Evolutionary conservation across 2,888 invertebrate genomes (phyloP).

Genomic region (Volucella inanis): DNA sequence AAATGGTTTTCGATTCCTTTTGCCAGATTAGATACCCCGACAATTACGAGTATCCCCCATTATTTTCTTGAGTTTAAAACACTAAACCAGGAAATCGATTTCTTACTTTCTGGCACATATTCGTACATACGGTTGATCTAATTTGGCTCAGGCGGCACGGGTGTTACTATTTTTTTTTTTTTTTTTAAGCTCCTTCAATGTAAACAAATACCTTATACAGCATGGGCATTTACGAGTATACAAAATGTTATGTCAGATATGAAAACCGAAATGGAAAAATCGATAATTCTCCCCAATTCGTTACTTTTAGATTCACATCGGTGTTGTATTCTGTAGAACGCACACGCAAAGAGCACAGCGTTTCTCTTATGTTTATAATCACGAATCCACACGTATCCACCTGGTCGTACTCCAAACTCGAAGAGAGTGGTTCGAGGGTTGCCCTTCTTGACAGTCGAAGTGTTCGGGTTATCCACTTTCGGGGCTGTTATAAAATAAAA

Average conservation of each 20-base stretch:
- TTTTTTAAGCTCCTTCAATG: constrained; percentile 22
- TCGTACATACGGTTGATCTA: constrained; percentile 25
- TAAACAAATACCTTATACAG: constrained; percentile 53
- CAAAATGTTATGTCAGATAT: constrained; percentile 17
- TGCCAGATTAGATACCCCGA: constrained; percentile 9
- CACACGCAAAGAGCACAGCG: constrained; percentile 71
- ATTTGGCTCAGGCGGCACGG: constrained; percentile 16
- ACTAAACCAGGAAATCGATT: constrained; percentile 29
- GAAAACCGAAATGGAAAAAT: constrained; percentile 52
- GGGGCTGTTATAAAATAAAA: constrained; percentile 32
- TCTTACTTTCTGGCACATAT: background rate
- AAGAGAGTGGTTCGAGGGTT: constrained; percentile 73
- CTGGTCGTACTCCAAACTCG: constrained; percentile 68
- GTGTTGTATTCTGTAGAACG: constrained; percentile 48
- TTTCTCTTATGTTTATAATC: constrained; percentile 56
- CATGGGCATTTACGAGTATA: constrained; percentile 24
- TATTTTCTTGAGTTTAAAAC: background rate
- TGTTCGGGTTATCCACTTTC: constrained; percentile 61
- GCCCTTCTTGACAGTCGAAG: constrained; percentile 71
- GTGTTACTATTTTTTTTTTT: background rate
- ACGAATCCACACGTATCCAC: constrained; percentile 55
- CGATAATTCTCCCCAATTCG: constrained; percentile 47
- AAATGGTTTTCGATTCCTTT: constrained; percentile 46
- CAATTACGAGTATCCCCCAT: constrained; percentile 2
- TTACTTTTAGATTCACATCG: constrained; percentile 30